Base-by-base conservation (phyloP, 2,797 vertebrate genomes). In the Enteromius fasciolatus region DNA sequence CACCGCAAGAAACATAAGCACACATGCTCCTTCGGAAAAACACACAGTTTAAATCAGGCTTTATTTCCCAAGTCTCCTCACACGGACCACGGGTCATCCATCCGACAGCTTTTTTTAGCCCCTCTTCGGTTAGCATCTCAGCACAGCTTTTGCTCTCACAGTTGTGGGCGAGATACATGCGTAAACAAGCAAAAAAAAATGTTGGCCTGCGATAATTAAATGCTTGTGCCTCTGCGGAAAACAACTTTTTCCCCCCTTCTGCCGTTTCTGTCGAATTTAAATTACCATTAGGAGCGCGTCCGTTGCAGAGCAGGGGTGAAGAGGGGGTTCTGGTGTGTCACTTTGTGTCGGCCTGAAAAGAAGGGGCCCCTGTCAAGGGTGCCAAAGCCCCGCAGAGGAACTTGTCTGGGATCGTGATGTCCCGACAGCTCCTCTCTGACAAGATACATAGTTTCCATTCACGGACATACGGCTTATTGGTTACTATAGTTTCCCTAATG, bases 401-500 rank as follows among this genome's bases (percentile, higher is more conserved):
- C 96, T 96, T 95, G 95, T 96, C 95, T 95, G 93, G 92, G 95
- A 96, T 89, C 89, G 94, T 95, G 96, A 98, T 96, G 95, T 91
- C 91, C 93, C 90, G 91, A 92, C 94, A 94, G 96, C 95, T 95
- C 96, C 94, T 94, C 95, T 97, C 96, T 95, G 96, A 98, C 97
- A 97, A 98, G 97, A 98, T 98, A 98, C 97, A 99, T 98, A 98
- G 97, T 96, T 98, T 97, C 97, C 96, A 97, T 99, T 99, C 96
- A 99, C 94, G 90, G 85, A 94, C 94, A 93, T 95, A 95, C 96
- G 97, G 97, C 98, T 99, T 99, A 99, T 96, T 93, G 95, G 98
- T 99, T 99, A 98, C 98, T 98, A 99, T 99, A 99, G 98, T 98
- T 98, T 98, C 97, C 94, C 96, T 99, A 99, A 98, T 97, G 96